phyloP scores from a whole-genome alignment of 1,140 invertebrate genomes.

The Trichonephila clavata region DNA sequence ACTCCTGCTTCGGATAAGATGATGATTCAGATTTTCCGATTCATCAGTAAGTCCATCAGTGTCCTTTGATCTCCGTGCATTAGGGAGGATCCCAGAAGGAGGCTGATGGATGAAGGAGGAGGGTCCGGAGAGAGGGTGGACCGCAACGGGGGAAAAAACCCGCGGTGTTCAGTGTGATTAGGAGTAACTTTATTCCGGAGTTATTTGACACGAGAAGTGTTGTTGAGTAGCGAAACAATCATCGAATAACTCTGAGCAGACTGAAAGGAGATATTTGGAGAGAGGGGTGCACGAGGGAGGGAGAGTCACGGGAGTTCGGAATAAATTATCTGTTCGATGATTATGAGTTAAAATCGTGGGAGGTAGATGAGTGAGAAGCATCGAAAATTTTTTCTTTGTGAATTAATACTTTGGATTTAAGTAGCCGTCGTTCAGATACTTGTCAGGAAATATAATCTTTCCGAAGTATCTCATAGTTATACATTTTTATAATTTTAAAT shows the following conservation, averaged over 20 bases:
- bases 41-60: slow-evolving; percentile 18
- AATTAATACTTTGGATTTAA: neutral
- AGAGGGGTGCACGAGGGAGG: neutral
- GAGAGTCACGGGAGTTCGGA: neutral
- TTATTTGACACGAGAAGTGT: slow-evolving; percentile 14
- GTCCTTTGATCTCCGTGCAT: slow-evolving; percentile 19
- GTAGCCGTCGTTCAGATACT: neutral
- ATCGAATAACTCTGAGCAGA: neutral
- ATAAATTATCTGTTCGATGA: slow-evolving; percentile 10
- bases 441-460: neutral
- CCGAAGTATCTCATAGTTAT: no score
- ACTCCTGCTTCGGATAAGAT: neutral
- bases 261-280: neutral
- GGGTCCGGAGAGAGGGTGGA: neutral
- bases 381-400: neutral
- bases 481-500: no score
- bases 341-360: neutral
- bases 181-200: slow-evolving; percentile 24
- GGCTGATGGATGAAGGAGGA: neutral
- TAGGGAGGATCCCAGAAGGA: slow-evolving; percentile 21
- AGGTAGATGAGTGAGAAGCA: neutral
- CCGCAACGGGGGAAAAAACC: neutral
- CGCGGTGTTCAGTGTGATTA: neutral
- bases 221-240: neutral
- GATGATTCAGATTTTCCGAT: slow-evolving; percentile 8